Evolutionary conservation across 2,113 vertebrate species (phyloP).

Genomic region (Suncus etruscus): DNA sequence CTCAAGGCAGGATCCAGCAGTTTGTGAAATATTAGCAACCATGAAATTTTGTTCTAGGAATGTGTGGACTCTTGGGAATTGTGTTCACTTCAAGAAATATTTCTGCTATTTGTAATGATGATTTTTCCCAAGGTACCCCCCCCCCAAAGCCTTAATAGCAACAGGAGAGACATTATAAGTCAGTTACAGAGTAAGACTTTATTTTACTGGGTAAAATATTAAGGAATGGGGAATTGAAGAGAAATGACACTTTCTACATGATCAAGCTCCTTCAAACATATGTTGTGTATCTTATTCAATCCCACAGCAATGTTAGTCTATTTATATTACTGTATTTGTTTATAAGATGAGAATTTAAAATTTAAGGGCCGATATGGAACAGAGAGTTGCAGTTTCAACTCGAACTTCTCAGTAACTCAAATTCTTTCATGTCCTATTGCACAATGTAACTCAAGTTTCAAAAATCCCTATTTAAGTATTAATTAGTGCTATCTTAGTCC

Average conservation of each 20-base stretch:
- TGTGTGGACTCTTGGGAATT: background rate
- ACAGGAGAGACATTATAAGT: background rate
- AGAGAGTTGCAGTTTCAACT: background rate
- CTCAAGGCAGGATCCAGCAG: background rate
- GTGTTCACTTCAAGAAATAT: background rate
- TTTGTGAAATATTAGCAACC: background rate
- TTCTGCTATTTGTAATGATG: background rate
- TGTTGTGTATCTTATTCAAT: background rate
- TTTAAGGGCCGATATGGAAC: background rate
- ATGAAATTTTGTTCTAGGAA: background rate
- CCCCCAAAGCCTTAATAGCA: background rate
- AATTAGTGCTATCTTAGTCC: background rate
- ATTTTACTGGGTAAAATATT: background rate
- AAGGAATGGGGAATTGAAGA: background rate
- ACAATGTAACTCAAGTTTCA: background rate
- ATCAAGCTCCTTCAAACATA: background rate
- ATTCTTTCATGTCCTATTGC: background rate
- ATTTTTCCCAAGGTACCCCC: background rate
- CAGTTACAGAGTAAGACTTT: background rate
- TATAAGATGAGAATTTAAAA: background rate
- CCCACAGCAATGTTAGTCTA: background rate
- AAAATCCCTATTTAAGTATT: background rate
- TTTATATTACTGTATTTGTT: background rate
- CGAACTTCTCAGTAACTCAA: background rate
- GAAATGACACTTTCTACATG: background rate